phyloP scores from a whole-genome alignment of 2,113 vertebrate species.

The Mellivora capensis region DNA sequence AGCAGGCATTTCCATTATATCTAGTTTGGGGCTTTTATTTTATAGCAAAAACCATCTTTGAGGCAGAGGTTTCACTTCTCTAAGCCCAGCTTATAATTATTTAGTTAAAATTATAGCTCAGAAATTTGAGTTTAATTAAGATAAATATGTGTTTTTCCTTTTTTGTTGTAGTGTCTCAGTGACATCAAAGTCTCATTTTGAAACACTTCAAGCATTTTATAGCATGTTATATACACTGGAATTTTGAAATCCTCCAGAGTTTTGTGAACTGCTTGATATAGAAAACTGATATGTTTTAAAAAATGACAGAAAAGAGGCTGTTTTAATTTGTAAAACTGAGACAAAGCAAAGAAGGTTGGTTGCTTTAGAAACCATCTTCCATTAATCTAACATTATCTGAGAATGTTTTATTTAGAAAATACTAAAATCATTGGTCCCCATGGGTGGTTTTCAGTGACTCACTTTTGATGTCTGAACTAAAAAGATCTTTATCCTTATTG shows the following conservation, averaged over 20 bases:
- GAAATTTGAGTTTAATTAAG: neutral
- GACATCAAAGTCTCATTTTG: slow-evolving; percentile 9
- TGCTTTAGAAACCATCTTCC: neutral
- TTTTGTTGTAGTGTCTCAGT: neutral
- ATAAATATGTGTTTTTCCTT: neutral
- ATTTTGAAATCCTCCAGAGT: neutral
- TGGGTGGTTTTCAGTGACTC: neutral
- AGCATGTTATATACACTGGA: neutral
- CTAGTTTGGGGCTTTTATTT: neutral
- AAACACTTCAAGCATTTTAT: neutral
- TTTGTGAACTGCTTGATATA: neutral
- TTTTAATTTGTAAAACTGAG: neutral
- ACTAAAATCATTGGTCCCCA: neutral
- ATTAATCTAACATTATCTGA: neutral
- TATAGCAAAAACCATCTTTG: neutral
- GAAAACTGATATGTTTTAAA: neutral
- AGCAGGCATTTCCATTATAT: neutral
- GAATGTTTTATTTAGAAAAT: neutral
- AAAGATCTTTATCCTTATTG: neutral
- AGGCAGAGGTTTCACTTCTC: neutral
- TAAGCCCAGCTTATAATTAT: neutral
- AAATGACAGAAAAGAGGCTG: neutral
- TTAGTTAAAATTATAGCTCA: neutral
- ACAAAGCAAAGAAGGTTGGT: neutral
- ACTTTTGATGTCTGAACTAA: neutral